phyloP scores from a whole-genome alignment of 2,113 vertebrate species.

The Podiceps cristatus region DNA sequence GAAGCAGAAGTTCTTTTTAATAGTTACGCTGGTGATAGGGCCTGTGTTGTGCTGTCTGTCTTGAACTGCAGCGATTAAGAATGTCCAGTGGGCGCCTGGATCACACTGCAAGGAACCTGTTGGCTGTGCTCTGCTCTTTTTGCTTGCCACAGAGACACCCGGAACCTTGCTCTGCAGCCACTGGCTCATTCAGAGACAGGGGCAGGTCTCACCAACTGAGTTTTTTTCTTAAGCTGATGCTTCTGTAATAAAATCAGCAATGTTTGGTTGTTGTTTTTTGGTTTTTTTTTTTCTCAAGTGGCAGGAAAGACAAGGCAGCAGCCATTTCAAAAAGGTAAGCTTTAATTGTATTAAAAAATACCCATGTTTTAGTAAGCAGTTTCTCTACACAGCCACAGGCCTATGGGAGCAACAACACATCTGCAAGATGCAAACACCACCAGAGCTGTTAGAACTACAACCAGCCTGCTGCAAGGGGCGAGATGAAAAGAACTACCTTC shows the following conservation, averaged over 20 bases:
- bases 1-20: neutral
- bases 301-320: constrained; percentile 42
- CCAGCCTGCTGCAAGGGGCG: neutral
- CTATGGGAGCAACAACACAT: constrained; percentile 47
- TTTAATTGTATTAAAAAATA: constrained; percentile 80
- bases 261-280: no score
- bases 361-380: constrained; percentile 70
- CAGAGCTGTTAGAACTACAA: constrained; percentile 4
- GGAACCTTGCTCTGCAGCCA: neutral
- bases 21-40: neutral
- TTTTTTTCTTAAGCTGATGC: neutral
- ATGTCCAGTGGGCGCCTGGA: neutral
- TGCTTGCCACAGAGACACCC: neutral
- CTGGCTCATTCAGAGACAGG: neutral
- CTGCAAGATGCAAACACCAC: constrained; percentile 61
- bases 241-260: neutral
- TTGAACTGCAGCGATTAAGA: neutral
- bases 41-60: neutral
- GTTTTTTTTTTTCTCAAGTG: neutral
- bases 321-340: constrained; percentile 75
- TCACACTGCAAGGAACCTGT: neutral
- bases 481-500: neutral
- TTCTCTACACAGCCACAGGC: constrained; percentile 60
- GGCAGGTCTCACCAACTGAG: neutral
- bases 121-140: constrained; percentile 32